Evolutionary conservation across 2,888 invertebrate genomes (phyloP).

Genomic region (Acheta domesticus): DNA sequence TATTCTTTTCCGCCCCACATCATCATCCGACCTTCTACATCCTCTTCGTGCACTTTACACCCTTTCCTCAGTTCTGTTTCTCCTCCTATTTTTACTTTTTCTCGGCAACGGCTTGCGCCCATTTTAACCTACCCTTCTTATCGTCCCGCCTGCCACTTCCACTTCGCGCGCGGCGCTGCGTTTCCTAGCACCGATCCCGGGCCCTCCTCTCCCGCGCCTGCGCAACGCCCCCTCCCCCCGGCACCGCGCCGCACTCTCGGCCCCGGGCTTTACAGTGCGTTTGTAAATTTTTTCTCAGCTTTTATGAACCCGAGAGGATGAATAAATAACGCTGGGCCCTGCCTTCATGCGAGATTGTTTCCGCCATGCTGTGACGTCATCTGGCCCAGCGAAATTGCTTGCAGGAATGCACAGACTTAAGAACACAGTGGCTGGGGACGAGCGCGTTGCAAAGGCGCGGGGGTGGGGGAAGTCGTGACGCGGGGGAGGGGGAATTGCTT

Average conservation of each 20-base stretch:
- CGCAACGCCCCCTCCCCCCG: too few species aligned
- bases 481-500: not conserved
- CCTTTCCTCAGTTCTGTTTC: too few species aligned
- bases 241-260: not conserved
- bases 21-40: too few species aligned
- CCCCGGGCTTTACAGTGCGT: constrained; percentile 9
- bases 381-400: constrained; percentile 1
- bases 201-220: too few species aligned
- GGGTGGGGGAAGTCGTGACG: not conserved
- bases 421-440: not conserved
- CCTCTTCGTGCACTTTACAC: too few species aligned
- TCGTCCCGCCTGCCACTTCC: not conserved
- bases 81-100: not conserved
- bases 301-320: constrained; percentile 18
- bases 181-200: not conserved
- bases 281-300: constrained; percentile 18
- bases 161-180: not conserved
- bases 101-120: too few species aligned
- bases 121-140: not conserved
- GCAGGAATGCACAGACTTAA: constrained; percentile 6
- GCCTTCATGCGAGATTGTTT: constrained; percentile 18
- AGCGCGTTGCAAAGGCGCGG: not conserved
- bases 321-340: not conserved
- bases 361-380: constrained; percentile 11
- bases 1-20: too few species aligned